These are phyloP conservation scores for Apistogramma diplotaenia DNA, from an alignment of 2,113 vertebrate genomes.

Conservation along the genomic window DNA sequence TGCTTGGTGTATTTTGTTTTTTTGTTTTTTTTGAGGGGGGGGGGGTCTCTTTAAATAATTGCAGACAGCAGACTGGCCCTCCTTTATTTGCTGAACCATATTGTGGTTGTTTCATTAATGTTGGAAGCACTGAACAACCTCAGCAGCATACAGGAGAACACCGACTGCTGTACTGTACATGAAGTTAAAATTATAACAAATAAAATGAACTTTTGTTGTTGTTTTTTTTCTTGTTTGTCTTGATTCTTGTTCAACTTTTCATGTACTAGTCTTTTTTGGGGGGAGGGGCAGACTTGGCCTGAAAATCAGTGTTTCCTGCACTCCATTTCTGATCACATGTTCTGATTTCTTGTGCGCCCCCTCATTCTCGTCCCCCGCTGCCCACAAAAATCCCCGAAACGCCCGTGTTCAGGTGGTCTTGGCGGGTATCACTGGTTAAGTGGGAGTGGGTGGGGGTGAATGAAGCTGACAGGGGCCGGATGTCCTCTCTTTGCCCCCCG, in stretches of 20 bases:
- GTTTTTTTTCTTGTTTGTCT: not conserved
- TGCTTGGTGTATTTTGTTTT: not conserved
- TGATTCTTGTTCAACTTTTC: not conserved
- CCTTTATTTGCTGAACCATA: not conserved
- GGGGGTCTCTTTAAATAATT: not conserved
- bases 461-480: not conserved
- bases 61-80: rapidly evolving
- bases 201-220: not conserved
- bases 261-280: not conserved
- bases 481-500: conserved; percentile 17
- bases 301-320: too few species aligned
- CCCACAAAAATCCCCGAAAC: not conserved
- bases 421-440: not conserved
- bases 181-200: not conserved
- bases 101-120: not conserved
- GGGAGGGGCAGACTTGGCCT: too few species aligned
- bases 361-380: not conserved
- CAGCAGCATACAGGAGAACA: not conserved
- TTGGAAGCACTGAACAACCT: rapidly evolving
- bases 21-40: too few species aligned
- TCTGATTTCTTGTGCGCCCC: not conserved
- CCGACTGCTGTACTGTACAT: rapidly evolving
- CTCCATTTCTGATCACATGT: not conserved
- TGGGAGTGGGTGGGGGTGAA: not conserved
- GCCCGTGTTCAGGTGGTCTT: not conserved